These are phyloP conservation scores for Sialia sialis DNA, from an alignment of 2,113 vertebrate genomes.

Conservation along the genomic window DNA sequence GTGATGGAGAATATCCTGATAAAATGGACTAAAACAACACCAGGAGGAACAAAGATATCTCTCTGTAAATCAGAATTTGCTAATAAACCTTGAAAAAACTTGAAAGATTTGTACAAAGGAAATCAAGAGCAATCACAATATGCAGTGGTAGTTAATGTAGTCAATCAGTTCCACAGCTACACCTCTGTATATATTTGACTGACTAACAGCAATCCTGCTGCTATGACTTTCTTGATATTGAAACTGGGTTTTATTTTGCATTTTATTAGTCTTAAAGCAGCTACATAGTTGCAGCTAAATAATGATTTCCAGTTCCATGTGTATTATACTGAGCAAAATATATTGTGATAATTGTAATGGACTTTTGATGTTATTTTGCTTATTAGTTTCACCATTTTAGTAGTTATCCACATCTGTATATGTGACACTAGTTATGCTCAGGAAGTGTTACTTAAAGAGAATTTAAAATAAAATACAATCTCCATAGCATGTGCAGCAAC, in stretches of 20 bases:
- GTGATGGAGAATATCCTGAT: neutral
- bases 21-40: neutral
- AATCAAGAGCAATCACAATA: neutral
- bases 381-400: constrained; percentile 11
- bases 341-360: constrained; percentile 13
- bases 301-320: neutral
- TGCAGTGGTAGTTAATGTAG: neutral
- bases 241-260: neutral
- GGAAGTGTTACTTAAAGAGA: constrained; percentile 17
- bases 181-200: neutral
- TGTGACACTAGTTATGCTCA: neutral
- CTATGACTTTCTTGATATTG: neutral
- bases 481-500: neutral
- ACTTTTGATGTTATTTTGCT: constrained; percentile 11
- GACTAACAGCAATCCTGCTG: neutral
- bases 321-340: constrained; percentile 15
- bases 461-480: neutral
- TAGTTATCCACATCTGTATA: neutral
- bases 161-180: neutral
- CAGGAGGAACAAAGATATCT: neutral
- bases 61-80: neutral
- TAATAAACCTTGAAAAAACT: neutral
- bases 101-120: neutral
- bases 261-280: neutral
- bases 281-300: neutral